These are phyloP conservation scores for Sminthurides bifidus DNA, from an alignment of 1,140 invertebrate genomes.

Conservation along the genomic window DNA sequence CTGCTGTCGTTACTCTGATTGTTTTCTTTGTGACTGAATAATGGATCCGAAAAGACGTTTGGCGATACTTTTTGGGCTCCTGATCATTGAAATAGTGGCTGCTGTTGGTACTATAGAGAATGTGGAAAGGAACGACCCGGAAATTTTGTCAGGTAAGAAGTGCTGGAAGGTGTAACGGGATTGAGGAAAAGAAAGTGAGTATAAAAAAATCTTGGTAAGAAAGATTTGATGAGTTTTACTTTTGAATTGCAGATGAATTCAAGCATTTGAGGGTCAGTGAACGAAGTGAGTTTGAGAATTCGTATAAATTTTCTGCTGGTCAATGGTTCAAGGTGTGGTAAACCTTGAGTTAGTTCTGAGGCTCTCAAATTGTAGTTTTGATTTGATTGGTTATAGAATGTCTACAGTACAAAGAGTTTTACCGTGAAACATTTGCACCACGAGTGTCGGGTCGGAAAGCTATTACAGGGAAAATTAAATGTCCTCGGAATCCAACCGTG, in stretches of 20 bases:
- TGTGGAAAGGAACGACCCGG: no score
- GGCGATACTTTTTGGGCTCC: no score
- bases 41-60: no score
- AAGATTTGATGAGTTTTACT: no score
- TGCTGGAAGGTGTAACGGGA: background rate
- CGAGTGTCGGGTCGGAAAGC: background rate
- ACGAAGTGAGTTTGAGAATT: background rate
- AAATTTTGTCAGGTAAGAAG: background rate
- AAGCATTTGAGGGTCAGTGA: background rate
- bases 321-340: no score
- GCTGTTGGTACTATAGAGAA: no score
- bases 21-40: no score
- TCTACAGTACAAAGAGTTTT: slow-evolving; percentile 3
- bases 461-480: slow-evolving; percentile 1
- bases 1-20: no score
- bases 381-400: slow-evolving; percentile 3
- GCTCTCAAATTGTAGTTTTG: background rate
- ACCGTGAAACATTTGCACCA: slow-evolving; percentile 1
- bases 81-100: no score
- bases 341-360: background rate
- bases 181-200: background rate
- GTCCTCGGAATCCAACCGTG: background rate
- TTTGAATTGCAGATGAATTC: background rate
- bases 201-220: no score
- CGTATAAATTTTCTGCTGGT: no score